phyloP scores from a whole-genome alignment of 2,797 vertebrate genomes.

The Argya squamiceps region DNA sequence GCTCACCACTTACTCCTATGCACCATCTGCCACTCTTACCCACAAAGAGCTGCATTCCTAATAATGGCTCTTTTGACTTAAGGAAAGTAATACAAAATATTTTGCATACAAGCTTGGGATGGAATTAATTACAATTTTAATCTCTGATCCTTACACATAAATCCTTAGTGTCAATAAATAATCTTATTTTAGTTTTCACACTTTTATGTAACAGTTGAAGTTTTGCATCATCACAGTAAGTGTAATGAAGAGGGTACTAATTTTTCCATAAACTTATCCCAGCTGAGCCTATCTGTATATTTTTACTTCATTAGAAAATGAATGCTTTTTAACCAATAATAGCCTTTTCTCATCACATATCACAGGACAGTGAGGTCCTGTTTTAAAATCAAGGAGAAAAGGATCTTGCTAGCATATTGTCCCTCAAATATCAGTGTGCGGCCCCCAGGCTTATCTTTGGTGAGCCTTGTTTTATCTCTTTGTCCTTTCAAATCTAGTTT shows the following conservation, averaged over 20 bases:
- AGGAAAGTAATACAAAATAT: constrained; percentile 49
- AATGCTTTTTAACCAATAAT: background rate
- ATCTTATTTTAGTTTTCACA: background rate
- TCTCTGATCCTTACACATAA: background rate
- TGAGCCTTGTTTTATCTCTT: background rate
- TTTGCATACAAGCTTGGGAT: background rate
- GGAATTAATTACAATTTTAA: background rate
- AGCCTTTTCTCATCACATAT: background rate
- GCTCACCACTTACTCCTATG: constrained; percentile 80
- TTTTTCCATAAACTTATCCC: background rate
- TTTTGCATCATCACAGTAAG: background rate
- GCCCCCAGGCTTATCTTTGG: background rate
- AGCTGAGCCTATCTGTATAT: background rate
- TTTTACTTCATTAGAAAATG: background rate
- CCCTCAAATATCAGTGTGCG: background rate
- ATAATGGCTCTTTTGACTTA: constrained; percentile 77
- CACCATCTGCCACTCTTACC: constrained; percentile 86
- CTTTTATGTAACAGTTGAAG: background rate
- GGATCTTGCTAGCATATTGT: background rate
- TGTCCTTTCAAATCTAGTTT: background rate
- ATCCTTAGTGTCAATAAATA: background rate
- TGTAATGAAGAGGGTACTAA: background rate
- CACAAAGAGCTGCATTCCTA: constrained; percentile 75
- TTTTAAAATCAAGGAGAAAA: background rate
- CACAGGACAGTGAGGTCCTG: background rate